Evolutionary conservation across 2,797 vertebrate genomes (phyloP), one percentile per base, ranked within the genome.

Genomic region (Myripristis murdjan): DNA sequence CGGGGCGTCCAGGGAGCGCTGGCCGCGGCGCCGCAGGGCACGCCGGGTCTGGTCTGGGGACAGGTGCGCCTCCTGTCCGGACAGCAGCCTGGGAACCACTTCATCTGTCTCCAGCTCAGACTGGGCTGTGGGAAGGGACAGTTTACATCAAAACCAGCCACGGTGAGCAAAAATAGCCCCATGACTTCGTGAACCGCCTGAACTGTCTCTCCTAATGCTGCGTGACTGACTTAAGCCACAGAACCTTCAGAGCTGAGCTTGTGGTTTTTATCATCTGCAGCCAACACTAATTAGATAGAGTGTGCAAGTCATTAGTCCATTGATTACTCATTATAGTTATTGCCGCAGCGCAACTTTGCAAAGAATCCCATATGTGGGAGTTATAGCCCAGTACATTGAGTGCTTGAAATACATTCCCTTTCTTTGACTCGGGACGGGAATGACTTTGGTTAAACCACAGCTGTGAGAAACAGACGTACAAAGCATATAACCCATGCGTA

Each of bases 51-150:
- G 62, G 37, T 65, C 73, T 10, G 49, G n/a, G 62, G 88, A 87
- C 89, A 91, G 90, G 90, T 91, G 89, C 76, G 86, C 68, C 73
- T 93, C 88, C 46, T 79, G 86, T 5, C 35, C 68, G 62, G 69
- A 86, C 78, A 93, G 77, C 82, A 92, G 83, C 65, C 79, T 51
- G 28, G 91, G 94, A 73, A 94, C 84, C 72, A 93, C 92, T 62
- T 91, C 79, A 37, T 93, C 91, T 12, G 84, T 91, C 61, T 94
- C 90, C 74, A 73, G 72, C 60, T 85, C 86, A 20, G 87, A 61
- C 54, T 82, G 81, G 23, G 64, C 94, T 94, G 82, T 31, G 39
- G 60, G 58, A 41, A 66, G 37, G 51, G 49, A 73, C 39, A 84
- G 5, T 33, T 55, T 31, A 8, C 52, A 66, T 85, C 47, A 86